phyloP scores from a whole-genome alignment of 2,113 vertebrate species.

The Varanus komodoensis region DNA sequence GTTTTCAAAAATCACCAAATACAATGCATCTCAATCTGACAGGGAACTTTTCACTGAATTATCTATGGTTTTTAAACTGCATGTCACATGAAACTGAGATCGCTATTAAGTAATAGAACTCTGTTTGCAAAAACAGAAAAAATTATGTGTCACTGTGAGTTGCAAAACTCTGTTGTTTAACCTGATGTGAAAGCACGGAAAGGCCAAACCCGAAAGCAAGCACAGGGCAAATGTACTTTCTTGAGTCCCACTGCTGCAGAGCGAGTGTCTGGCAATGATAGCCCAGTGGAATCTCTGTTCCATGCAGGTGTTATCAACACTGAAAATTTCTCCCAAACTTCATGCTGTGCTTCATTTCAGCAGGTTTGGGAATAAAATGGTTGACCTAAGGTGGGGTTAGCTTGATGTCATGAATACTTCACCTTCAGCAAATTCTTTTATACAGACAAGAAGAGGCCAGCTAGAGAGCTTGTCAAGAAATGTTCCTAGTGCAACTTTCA shows the following conservation, averaged over 20 bases:
- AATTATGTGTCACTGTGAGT: not conserved
- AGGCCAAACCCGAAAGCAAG: constrained; percentile 22
- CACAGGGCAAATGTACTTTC: constrained; percentile 52
- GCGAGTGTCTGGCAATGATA: constrained; percentile 40
- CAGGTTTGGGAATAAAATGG: constrained; percentile 50
- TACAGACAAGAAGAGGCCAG: constrained; percentile 47
- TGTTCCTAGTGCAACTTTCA: constrained; percentile 32
- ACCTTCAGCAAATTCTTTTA: constrained; percentile 34
- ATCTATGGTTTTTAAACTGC: constrained; percentile 40
- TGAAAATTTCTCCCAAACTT: constrained; percentile 52
- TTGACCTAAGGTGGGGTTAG: constrained; percentile 32
- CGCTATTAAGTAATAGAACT: constrained; percentile 31
- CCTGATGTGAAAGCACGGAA: constrained; percentile 10
- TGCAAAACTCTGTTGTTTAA: constrained; percentile 26
- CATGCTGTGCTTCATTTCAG: constrained; percentile 48
- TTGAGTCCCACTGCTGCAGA: constrained; percentile 55
- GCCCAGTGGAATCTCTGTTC: constrained; percentile 69
- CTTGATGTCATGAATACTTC: constrained; percentile 70
- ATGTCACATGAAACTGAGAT: constrained; percentile 15
- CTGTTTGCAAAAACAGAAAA: not conserved
- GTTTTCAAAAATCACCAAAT: not conserved
- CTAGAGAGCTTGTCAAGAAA: constrained; percentile 31
- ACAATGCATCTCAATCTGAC: constrained; percentile 13
- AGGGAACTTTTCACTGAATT: constrained; percentile 37
- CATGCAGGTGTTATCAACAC: constrained; percentile 65